These are phyloP conservation scores for Prosopocoilus inquinatus DNA, from an alignment of 2,888 invertebrate genomes.

Conservation along the genomic window DNA sequence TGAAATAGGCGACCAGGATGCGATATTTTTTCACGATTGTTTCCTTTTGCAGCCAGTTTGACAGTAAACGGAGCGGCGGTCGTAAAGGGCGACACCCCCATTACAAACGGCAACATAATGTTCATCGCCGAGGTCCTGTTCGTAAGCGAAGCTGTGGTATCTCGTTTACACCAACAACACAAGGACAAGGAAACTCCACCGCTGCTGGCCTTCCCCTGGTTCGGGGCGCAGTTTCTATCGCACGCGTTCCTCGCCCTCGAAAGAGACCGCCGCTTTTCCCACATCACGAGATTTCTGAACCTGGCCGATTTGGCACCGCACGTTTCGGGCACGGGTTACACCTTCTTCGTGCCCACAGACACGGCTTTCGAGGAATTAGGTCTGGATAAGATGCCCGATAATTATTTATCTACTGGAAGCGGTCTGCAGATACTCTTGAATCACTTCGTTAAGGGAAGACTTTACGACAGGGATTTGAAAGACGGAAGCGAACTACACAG, in stretches of 20 bases:
- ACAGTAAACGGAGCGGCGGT: conserved; percentile 61
- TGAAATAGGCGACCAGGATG: neutral
- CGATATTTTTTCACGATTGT: conserved; percentile 2
- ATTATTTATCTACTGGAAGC: conserved; percentile 56
- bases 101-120: conserved; percentile 62
- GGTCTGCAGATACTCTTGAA: conserved; percentile 60
- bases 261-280: conserved; percentile 56
- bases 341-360: conserved; percentile 70
- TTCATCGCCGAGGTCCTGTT: conserved; percentile 63
- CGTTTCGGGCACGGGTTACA: conserved; percentile 64
- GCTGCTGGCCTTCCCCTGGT: conserved; percentile 63
- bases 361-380: conserved; percentile 64
- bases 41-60: conserved; percentile 49
- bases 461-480: conserved; percentile 59
- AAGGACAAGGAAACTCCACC: conserved; percentile 66
- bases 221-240: conserved; percentile 63
- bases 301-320: conserved; percentile 61
- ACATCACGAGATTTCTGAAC: conserved; percentile 62
- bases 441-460: conserved; percentile 62
- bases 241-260: conserved; percentile 62
- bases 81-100: conserved; percentile 60
- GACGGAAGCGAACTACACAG: conserved; percentile 56
- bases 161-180: conserved; percentile 61
- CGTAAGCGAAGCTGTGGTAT: conserved; percentile 61
- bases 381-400: conserved; percentile 58